Percentiles rank a stretch among this genome's conserved stretches.
These are phyloP conservation scores for Malacoraja senta DNA, from an alignment of 2,797 vertebrate species.

Conservation along the genomic window DNA sequence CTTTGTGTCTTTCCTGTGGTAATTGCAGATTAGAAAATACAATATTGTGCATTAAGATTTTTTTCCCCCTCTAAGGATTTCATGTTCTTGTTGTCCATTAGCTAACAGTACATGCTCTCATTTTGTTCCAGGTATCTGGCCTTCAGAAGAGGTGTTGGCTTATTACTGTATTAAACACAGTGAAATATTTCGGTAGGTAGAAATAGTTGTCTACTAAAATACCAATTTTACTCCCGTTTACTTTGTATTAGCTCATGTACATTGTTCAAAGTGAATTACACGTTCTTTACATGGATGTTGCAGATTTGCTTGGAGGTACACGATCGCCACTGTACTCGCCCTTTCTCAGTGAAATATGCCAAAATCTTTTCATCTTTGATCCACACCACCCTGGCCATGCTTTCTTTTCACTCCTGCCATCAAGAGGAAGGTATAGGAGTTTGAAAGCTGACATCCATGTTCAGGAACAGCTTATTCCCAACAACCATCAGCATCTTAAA, in stretches of 20 bases:
- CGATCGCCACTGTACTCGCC: constrained; percentile 63
- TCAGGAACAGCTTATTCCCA: too few relatives aligned
- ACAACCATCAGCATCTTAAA: too few relatives aligned
- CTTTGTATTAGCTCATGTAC: not conserved
- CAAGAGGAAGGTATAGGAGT: too few relatives aligned
- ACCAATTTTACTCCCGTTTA: not conserved
- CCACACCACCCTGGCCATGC: too few relatives aligned
- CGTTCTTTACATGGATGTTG: not conserved
- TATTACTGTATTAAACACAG: constrained; percentile 89
- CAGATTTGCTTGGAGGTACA: constrained; percentile 58
- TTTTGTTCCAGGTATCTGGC: constrained; percentile 82
- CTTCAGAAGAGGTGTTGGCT: constrained; percentile 92
- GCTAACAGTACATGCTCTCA: constrained; percentile 39
- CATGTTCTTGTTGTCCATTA: not conserved
- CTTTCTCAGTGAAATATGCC: constrained; percentile 64
- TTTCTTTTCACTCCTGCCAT: too few relatives aligned
- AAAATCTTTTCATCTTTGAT: constrained; percentile 85
- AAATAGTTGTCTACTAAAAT: not conserved
- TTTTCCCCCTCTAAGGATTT: constrained; percentile 18
- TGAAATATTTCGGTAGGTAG: constrained; percentile 75
- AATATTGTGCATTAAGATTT: not conserved
- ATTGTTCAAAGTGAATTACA: not conserved
- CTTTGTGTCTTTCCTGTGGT: not conserved
- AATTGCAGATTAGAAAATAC: not conserved
- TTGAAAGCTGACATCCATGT: too few relatives aligned